phyloP scores from a whole-genome alignment of 30 jellyfish, hydroid and myxozoan genomes.

The Hydractinia echinata region DNA sequence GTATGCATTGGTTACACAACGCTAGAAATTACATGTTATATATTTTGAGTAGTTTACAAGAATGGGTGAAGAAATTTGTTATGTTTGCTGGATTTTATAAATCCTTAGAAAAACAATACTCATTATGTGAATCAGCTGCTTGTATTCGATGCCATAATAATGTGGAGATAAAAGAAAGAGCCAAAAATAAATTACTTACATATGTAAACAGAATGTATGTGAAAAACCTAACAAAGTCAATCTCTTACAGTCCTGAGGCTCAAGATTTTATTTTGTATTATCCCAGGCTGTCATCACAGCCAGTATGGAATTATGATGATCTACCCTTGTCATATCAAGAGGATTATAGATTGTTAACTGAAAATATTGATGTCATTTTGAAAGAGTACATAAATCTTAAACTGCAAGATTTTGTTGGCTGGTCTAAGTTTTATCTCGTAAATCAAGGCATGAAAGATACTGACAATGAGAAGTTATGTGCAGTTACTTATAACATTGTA shows the following conservation, averaged over 20 bases:
- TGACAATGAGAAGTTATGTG: neutral
- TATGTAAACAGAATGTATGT: neutral
- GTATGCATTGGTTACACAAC: too few species aligned
- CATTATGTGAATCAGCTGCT: slow-evolving; percentile 17
- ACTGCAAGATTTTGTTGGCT: neutral
- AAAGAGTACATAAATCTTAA: neutral
- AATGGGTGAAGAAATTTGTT: too few species aligned
- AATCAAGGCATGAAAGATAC: slow-evolving; percentile 25
- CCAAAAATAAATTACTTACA: slow-evolving; percentile 6
- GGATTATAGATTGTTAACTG: slow-evolving; percentile 13
- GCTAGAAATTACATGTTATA: too few species aligned
- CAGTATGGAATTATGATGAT: slow-evolving; percentile 17
- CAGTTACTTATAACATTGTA: slow-evolving; percentile 9
- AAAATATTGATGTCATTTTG: slow-evolving; percentile 1
- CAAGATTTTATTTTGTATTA: neutral
- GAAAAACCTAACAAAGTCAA: neutral
- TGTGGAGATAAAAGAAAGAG: neutral
- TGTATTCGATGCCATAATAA: slow-evolving; percentile 27
- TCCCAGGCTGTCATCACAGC: neutral
- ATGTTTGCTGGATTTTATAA: too few species aligned
- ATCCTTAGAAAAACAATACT: neutral
- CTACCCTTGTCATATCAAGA: slow-evolving; percentile 23
- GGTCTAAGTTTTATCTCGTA: slow-evolving; percentile 11
- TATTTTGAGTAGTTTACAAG: too few species aligned
- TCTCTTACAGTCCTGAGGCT: slow-evolving; percentile 6